Base-by-base conservation (phyloP, 2,888 invertebrate genomes). In the Drosophila lutescens region DNA sequence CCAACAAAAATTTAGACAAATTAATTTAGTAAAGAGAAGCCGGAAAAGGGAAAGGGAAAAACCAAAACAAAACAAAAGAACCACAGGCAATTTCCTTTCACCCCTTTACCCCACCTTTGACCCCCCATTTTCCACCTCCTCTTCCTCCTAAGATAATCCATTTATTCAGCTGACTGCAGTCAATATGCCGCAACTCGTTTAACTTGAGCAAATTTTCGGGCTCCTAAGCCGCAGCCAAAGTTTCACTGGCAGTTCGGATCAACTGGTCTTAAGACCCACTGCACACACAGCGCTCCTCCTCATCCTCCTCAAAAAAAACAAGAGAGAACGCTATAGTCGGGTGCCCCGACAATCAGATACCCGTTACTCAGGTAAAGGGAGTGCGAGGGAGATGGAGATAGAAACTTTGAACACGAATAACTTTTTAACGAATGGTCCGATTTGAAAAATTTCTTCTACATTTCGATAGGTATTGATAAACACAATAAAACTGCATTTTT, bases 151-250 rank as follows among this genome's bases (percentile, higher is more conserved):
- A 36, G 63, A 61, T 84, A 79, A 79, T 79, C 84, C 78, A 80
- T 80, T 79, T 79, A 75, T 47, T 49, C 63, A 79, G 70, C 79
- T 69, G 76, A 51, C 74, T 69, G 69, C 74, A 66, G 63, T 74
- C 78, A 80, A 76, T 78, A 65, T 62, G 65, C 41, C 76, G 67
- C 79, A 84, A 78, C 81, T 80, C 68, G 84, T 69, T 78, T 60
- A 76, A 78, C 59, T 84, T 78, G 72, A 54, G 53, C 76, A 84
- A 80, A 79, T 79, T 79, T 80, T 62, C 36, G 50, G 43, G 36
- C 41, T 51, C 68, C 68, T 72, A 80, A 84, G 84, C 85, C 81
- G 65, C 79, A 68, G 51, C 41, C 67, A 68, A 84, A 72, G 79
- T 78, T 63, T 65, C 20, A n/a, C 36, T 23, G 32, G 34, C 60